phyloP scores from a whole-genome alignment of 2,888 invertebrate species.

The Rapana venosa region DNA sequence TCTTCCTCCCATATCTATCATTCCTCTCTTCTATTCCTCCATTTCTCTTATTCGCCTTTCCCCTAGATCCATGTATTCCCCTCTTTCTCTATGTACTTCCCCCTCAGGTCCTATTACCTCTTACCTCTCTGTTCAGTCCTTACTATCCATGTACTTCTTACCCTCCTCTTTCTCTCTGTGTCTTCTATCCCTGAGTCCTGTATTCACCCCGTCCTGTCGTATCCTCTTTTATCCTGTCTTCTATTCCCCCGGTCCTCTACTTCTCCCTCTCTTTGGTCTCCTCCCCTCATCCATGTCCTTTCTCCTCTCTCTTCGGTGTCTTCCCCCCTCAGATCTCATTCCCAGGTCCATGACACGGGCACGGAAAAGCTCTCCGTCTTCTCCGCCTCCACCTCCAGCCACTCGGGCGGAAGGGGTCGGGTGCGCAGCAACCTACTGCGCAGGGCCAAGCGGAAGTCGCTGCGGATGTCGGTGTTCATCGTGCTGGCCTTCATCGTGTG shows the following conservation, averaged over 20 bases:
- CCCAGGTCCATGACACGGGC: background rate
- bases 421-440: slow-evolving; percentile 73
- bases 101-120: too few relatives aligned
- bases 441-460: slow-evolving; percentile 75
- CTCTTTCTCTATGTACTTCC: too few relatives aligned
- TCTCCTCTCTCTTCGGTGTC: background rate
- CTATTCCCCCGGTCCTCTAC: background rate
- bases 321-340: background rate
- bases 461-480: slow-evolving; percentile 88
- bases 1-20: too few relatives aligned
- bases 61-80: too few relatives aligned
- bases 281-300: background rate
- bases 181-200: too few relatives aligned
- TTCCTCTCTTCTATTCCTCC: too few relatives aligned
- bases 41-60: too few relatives aligned
- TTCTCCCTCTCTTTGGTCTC: too few relatives aligned
- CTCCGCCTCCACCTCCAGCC: slow-evolving; percentile 53
- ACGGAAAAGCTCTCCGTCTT: slow-evolving; percentile 17
- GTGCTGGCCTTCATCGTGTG: slow-evolving; percentile 89
- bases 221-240: background rate
- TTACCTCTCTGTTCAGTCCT: too few relatives aligned
- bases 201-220: too few relatives aligned
- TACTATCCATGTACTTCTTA: too few relatives aligned
- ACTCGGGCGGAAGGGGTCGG: slow-evolving; percentile 57
- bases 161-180: too few relatives aligned